Evolutionary conservation across 2,797 vertebrate genomes (phyloP).

Genomic region (Holocentrus rufus): DNA sequence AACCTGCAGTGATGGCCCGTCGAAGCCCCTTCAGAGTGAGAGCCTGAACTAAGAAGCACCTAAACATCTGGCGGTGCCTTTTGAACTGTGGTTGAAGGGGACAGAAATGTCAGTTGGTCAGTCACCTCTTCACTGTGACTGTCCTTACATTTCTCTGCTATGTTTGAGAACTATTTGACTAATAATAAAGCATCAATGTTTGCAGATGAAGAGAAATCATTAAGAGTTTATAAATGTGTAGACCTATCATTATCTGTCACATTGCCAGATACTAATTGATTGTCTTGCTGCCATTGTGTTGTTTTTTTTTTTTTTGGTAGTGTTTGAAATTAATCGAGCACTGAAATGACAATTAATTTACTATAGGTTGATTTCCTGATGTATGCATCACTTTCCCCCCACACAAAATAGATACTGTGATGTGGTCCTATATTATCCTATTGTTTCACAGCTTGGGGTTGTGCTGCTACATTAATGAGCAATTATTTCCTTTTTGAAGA

Average conservation of each 20-base stretch:
- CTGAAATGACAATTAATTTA: conserved; percentile 34
- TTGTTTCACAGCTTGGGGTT: conserved; percentile 43
- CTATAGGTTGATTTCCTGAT: conserved; percentile 26
- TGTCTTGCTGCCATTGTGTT: conserved; percentile 56
- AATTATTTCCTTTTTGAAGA: conserved; percentile 27
- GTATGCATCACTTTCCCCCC: conserved; percentile 26
- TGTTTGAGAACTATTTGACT: conserved; percentile 71
- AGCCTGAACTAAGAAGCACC: conserved; percentile 52
- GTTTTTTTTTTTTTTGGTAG: conserved; percentile 51
- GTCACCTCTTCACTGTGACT: conserved; percentile 52
- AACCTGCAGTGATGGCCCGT: conserved; percentile 38
- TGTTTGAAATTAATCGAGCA: conserved; percentile 37
- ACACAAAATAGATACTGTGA: conserved; percentile 39
- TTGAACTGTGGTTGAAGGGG: conserved; percentile 38
- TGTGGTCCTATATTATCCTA: conserved; percentile 36
- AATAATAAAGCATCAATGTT: conserved; percentile 46
- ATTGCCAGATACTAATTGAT: conserved; percentile 46
- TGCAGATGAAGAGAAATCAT: conserved; percentile 40
- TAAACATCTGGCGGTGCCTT: conserved; percentile 56
- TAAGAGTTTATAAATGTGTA: conserved; percentile 52
- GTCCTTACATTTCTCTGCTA: conserved; percentile 68
- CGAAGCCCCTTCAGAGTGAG: conserved; percentile 34
- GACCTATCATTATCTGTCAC: conserved; percentile 46
- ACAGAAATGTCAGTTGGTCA: conserved; percentile 38
- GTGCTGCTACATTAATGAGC: conserved; percentile 31